phyloP scores from a whole-genome alignment of 1,140 invertebrate species.

The Bombus terrestris region DNA sequence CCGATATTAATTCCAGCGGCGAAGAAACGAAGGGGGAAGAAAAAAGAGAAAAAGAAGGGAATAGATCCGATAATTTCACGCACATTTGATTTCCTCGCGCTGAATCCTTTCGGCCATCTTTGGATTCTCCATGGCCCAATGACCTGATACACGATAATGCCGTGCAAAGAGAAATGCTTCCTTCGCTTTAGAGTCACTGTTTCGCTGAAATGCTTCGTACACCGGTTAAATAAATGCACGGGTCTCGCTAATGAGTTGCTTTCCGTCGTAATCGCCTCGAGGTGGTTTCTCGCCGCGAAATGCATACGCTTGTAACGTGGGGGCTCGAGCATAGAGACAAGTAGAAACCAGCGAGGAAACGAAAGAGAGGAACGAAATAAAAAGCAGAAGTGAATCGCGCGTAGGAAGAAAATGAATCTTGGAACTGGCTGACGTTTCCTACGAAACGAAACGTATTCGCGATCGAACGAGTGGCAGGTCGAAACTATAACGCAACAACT shows the following conservation, averaged over 20 bases:
- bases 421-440: background rate
- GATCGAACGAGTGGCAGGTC: background rate
- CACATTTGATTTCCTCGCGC: constrained; percentile 74
- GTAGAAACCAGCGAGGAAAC: background rate
- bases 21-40: constrained; percentile 17
- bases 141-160: constrained; percentile 50
- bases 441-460: background rate
- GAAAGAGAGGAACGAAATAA: background rate
- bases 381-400: background rate
- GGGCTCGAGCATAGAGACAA: background rate
- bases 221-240: background rate
- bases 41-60: constrained; percentile 6
- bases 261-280: background rate
- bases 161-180: constrained; percentile 50
- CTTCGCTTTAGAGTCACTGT: constrained; percentile 44
- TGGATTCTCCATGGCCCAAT: constrained; percentile 62
- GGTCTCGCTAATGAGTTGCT: constrained; percentile 3
- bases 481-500: constrained; percentile 35
- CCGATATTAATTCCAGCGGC: constrained; percentile 18
- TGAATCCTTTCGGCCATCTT: constrained; percentile 71
- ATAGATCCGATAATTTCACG: constrained; percentile 70
- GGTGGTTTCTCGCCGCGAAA: background rate
- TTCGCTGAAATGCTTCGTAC: constrained; percentile 13
- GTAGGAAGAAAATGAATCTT: constrained; percentile 4
- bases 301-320: background rate